Evolutionary conservation across 2,888 invertebrate genomes (phyloP).

Genomic region (Ophonus ardosiacus): DNA sequence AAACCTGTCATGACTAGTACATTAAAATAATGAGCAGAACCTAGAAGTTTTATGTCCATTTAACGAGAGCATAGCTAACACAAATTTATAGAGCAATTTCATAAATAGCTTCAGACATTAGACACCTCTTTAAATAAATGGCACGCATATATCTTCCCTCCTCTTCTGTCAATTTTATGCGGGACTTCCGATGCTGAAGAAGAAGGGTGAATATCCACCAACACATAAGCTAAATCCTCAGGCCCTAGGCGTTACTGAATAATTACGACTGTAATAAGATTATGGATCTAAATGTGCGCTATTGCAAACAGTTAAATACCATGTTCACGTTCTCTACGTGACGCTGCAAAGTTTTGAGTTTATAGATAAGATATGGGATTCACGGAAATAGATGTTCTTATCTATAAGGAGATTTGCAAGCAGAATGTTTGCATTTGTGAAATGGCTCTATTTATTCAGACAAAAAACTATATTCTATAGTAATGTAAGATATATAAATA

Average conservation of each 20-base stretch:
- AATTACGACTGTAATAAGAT: constrained; percentile 25
- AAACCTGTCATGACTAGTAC: not conserved
- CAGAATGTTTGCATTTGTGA: no score
- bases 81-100: constrained; percentile 36
- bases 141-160: constrained; percentile 31
- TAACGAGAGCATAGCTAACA: not conserved
- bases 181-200: not conserved
- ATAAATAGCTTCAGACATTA: constrained; percentile 45
- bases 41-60: constrained; percentile 18
- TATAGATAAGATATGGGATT: no score
- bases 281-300: constrained; percentile 26
- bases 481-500: no score
- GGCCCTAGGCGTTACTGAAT: not conserved
- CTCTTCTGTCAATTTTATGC: constrained; percentile 32
- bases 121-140: constrained; percentile 54
- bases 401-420: no score
- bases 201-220: not conserved
- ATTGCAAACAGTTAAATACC: not conserved
- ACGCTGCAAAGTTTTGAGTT: no score
- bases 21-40: constrained; percentile 28
- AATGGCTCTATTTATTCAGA: no score
- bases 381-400: no score
- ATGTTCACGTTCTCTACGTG: constrained; percentile 8
- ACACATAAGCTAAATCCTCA: not conserved
- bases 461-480: no score